These are phyloP conservation scores for Solenopsis fugax DNA, from an alignment of 1,140 invertebrate genomes.

Conservation along the genomic window DNA sequence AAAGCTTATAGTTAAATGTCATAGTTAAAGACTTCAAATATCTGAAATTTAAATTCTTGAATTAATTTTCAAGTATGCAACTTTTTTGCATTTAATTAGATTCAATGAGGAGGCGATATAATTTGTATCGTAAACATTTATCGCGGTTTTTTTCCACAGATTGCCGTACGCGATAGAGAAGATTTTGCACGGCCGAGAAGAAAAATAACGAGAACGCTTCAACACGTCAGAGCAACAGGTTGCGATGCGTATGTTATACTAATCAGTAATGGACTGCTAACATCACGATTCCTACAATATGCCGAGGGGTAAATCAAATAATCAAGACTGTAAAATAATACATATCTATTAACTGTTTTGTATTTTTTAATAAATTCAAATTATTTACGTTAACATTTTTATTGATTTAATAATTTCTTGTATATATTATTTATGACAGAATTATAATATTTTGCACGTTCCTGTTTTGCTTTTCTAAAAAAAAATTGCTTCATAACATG, in stretches of 20 bases:
- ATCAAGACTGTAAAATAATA: not conserved
- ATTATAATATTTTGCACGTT: not conserved
- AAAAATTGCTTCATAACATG: not conserved
- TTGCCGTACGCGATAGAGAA: conserved; percentile 89
- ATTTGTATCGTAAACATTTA: not conserved
- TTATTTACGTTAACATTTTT: too few relatives aligned
- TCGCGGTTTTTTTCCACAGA: conserved; percentile 82
- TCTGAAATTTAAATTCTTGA: not conserved
- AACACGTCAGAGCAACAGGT: conserved; percentile 88
- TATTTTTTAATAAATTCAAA: too few relatives aligned
- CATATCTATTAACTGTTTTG: not conserved
- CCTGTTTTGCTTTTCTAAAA: not conserved
- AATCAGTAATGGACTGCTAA: conserved; percentile 91
- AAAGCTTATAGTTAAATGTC: not conserved
- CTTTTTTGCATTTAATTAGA: not conserved
- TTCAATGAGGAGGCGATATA: not conserved
- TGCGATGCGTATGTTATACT: conserved; percentile 92
- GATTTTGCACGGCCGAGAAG: conserved; percentile 89
- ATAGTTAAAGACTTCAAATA: not conserved
- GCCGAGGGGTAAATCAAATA: conserved; percentile 88
- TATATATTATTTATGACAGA: not conserved
- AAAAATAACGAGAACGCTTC: conserved; percentile 87
- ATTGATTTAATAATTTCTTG: too few relatives aligned
- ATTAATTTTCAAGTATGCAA: not conserved
- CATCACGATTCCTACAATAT: conserved; percentile 89